Evolutionary conservation across 2,888 invertebrate genomes (phyloP).

Genomic region (Aricia artaxerxes): DNA sequence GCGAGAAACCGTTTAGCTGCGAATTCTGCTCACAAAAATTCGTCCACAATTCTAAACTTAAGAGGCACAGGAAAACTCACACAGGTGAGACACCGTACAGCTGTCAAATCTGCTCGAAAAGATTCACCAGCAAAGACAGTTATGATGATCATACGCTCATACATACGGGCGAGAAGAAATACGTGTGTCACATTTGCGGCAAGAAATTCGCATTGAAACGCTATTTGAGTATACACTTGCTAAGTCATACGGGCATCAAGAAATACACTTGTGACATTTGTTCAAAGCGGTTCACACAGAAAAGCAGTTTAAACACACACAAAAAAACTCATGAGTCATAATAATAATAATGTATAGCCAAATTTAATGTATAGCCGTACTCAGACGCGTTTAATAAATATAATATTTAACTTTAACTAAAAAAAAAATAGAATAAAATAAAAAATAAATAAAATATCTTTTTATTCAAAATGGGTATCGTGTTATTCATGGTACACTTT

Average conservation of each 20-base stretch:
- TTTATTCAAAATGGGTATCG: no score
- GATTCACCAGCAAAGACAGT: not conserved
- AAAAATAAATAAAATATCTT: no score
- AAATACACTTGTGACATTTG: not conserved
- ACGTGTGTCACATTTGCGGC: not conserved
- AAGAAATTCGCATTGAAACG: not conserved
- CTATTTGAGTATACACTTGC: not conserved
- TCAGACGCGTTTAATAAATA: no score
- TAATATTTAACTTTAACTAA: no score
- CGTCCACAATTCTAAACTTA: not conserved
- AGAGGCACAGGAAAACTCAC: not conserved
- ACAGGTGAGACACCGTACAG: not conserved
- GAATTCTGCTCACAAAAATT: not conserved
- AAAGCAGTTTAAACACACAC: not conserved
- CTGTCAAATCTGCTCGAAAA: not conserved
- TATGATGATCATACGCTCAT: not conserved
- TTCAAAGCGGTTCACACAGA: not conserved
- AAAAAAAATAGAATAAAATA: no score
- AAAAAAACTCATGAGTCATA: not conserved
- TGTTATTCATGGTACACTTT: no score
- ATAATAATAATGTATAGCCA: not conserved
- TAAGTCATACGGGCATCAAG: not conserved
- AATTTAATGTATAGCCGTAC: no score
- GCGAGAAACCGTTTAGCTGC: constrained; percentile 1
- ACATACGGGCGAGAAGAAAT: not conserved